A percentile compares a stretch with the other conserved stretches of the same genome.
These are phyloP conservation scores for Plestiodon gilberti DNA, from an alignment of 2,113 vertebrate genomes.

Conservation along the genomic window DNA sequence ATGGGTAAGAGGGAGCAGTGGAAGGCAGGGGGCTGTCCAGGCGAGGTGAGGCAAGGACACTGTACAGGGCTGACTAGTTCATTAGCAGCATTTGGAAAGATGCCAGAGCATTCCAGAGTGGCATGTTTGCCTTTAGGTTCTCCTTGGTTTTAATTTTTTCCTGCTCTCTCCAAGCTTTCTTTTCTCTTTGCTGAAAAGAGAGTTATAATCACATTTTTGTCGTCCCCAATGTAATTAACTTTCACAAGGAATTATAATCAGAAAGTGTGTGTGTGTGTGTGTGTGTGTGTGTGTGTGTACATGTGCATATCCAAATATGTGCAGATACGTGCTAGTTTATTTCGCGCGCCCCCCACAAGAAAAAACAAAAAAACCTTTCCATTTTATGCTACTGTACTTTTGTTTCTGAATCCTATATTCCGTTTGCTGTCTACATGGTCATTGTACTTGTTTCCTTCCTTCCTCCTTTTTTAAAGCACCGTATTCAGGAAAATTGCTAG, in stretches of 20 bases:
- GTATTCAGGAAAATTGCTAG: background rate
- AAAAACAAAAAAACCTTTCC: conserved; percentile 14
- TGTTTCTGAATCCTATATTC: background rate
- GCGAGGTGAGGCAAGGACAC: conserved; percentile 50
- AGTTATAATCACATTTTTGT: conserved; percentile 44
- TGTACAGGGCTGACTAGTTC: conserved; percentile 62
- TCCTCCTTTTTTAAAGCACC: background rate
- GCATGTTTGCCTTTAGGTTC: conserved; percentile 49
- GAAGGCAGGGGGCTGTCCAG: background rate
- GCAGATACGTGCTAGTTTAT: background rate
- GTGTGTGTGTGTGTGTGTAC: background rate
- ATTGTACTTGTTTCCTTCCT: background rate
- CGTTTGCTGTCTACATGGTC: background rate
- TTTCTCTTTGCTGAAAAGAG: conserved; percentile 47
- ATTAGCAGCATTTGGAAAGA: conserved; percentile 62
- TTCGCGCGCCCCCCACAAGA: background rate
- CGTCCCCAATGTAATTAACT: conserved; percentile 26
- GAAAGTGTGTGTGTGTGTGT: background rate
- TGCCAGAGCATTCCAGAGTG: conserved; percentile 59
- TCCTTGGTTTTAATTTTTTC: conserved; percentile 35
- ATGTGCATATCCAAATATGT: background rate
- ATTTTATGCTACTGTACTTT: background rate
- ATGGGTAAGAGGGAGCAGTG: background rate
- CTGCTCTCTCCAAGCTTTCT: background rate
- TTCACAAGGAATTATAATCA: conserved; percentile 28